Conservation (phyloP, 2,797 vertebrate species). For the Poeciliopsis infans region DNA sequence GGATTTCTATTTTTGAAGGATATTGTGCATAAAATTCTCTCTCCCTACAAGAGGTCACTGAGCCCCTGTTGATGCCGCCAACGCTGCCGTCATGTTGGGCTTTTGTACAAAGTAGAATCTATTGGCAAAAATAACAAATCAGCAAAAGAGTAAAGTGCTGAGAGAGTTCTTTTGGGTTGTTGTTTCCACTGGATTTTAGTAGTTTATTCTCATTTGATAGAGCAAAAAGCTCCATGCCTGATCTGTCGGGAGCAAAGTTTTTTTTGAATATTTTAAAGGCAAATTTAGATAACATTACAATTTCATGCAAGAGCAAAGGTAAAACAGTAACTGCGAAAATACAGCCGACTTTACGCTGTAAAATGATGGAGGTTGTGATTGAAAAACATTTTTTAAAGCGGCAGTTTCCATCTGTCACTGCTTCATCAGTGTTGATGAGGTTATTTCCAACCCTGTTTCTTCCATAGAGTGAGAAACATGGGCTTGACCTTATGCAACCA, state of each 20-base stretch:
- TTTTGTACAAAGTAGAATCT: constrained; percentile 55
- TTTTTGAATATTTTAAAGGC: not conserved
- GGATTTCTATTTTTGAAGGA: not conserved
- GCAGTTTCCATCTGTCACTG: constrained; percentile 64
- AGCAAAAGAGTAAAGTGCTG: constrained; percentile 62
- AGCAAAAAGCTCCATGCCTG: constrained; percentile 73
- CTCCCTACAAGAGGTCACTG: not conserved
- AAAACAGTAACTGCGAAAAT: too few species aligned
- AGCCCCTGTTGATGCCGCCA: constrained; percentile 24
- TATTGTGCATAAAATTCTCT: not conserved
- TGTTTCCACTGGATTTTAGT: constrained; percentile 71
- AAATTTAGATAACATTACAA: not conserved
- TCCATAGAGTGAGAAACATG: constrained; percentile 50
- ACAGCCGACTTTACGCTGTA: not conserved
- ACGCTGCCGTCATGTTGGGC: constrained; percentile 59
- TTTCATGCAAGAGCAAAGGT: not conserved
- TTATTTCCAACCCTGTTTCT: constrained; percentile 61
- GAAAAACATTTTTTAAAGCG: constrained; percentile 57
- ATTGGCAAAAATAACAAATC: constrained; percentile 59
- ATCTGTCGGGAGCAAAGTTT: constrained; percentile 41
- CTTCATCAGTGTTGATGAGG: constrained; percentile 71
- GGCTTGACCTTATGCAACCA: constrained; percentile 63
- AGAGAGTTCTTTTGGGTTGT: constrained; percentile 43
- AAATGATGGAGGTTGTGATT: constrained; percentile 49
- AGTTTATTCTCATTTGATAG: constrained; percentile 81